Conservation (phyloP, 1,140 invertebrate species). For the Trichonephila clavata region DNA sequence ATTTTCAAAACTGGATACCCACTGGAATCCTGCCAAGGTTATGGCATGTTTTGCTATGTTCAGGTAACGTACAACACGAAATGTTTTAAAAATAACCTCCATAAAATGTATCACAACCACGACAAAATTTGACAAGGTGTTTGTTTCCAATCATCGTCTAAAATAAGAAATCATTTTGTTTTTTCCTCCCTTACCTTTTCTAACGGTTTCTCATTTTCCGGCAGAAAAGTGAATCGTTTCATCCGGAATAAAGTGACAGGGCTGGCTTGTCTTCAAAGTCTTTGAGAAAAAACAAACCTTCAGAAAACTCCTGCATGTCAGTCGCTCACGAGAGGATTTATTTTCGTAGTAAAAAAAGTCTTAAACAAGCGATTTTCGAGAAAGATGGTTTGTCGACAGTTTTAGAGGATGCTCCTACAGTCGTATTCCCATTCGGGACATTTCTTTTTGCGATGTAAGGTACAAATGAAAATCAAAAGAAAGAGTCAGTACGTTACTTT, state of each 20-base stretch:
- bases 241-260: not conserved
- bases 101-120: conserved; percentile 14
- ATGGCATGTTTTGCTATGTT: conserved; percentile 5
- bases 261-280: conserved; percentile 14
- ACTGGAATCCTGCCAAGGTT: not conserved
- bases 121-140: conserved; percentile 29
- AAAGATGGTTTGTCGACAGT: not conserved
- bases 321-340: not conserved
- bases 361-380: conserved; percentile 25
- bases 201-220: not conserved
- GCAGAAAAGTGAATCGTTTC: not conserved
- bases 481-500: too few species aligned
- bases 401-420: not conserved
- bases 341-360: conserved; percentile 2
- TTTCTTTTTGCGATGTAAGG: too few species aligned
- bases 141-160: conserved; percentile 29
- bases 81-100: not conserved
- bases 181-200: not conserved
- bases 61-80: not conserved
- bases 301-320: conserved; percentile 4
- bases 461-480: too few species aligned
- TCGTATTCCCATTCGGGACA: too few species aligned
- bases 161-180: conserved; percentile 26
- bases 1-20: not conserved
- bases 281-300: not conserved